Evolutionary conservation across 2,888 invertebrate species (phyloP), one percentile per base, ranked within the genome.

Genomic region (Drosophila percnosoma): DNA sequence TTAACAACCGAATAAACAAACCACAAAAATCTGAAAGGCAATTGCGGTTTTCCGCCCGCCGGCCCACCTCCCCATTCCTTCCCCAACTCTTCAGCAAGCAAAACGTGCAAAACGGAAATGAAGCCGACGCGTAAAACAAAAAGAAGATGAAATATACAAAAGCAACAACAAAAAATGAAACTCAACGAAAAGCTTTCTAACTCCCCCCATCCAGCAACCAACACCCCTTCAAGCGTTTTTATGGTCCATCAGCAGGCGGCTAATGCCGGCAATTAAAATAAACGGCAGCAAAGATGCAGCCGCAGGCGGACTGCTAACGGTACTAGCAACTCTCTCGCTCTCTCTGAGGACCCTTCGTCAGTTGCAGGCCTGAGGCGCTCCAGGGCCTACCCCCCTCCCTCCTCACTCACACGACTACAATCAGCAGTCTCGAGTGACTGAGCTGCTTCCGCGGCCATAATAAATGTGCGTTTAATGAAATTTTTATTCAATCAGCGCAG

Each of bases 201-300:
- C 38, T 29, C 4, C 11, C n/a, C 49, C 51, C 15, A 3, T 6
- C 45, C 4, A 11, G 1, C 13, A 33, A 24, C 21, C 49, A 11
- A 33, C 21, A 10, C 29, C 11, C 40, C 4, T 1, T 13, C 10
- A 24, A 48, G 61, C 61, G 77, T 78, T 86, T 89, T 86, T 85
- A 86, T 89, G 76, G 88, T 73, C 88, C 78, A 89, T 89, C 88
- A 87, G 76, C 78, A 70, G 76, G 58, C 82, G 78, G 63, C 89
- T 87, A 85, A 87, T 85, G 83, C 81, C 68, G 86, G 76, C 88
- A 87, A 87, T 87, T 90, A 90, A 87, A 88, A 90, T 87, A 89
- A 89, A 86, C 86, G 90, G 64, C 75, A 67, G 77, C 73, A 67
- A 62, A 66, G 77, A 55, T 59, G 64, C 61, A 53, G 48, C 21